Base-by-base conservation (phyloP, 2,797 vertebrate species). In the Leptatherina wallacei region DNA sequence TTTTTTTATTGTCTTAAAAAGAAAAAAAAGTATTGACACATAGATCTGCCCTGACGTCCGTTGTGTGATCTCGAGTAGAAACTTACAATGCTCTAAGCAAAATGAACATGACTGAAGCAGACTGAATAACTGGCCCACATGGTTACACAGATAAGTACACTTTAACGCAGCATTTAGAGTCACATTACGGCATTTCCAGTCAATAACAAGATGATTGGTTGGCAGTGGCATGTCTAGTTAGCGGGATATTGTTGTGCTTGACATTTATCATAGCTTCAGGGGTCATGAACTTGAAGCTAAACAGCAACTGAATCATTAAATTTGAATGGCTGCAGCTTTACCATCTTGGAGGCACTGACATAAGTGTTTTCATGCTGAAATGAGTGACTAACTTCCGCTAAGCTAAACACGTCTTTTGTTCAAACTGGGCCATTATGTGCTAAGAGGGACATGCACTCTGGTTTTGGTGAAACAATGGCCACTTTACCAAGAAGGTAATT, bases 221-320 rank as follows among this genome's bases (percentile, higher is more conserved):
- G 90, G 91, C 90, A 78, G 84, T 82, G 85, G 84, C 81, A 77
- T 59, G 83, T 90, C 91, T 91, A 89, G 87, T 93, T 94, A 92
- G 88, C 57, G 35, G 83, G 82, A 93, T 80, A 80, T 86, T 87
- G 86, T 89, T 65, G 78, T 59, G 75, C 76, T 88, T 94, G 93
- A 93, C 93, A 93, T 94, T 94, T 93, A 93, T 91, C 90, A 85
- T 87, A 71, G 92, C 92, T 91, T 14, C 56, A 6, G 91, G 24
- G 91, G 91, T 92, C 78, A 36, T 69, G 90, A 92, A 91, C 91
- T 92, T 49, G 47, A 70, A 85, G 88, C 86, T 74, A 86, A 91
- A 90, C 84, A 81, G 85, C 85, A 70, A 81, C 71, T 78, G 89
- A 92, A 89, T 92, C 90, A 89, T 91, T 92, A 90, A 86, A 91